Evolutionary conservation across 2,797 vertebrate genomes (phyloP).

Genomic region (Chelonia mydas): DNA sequence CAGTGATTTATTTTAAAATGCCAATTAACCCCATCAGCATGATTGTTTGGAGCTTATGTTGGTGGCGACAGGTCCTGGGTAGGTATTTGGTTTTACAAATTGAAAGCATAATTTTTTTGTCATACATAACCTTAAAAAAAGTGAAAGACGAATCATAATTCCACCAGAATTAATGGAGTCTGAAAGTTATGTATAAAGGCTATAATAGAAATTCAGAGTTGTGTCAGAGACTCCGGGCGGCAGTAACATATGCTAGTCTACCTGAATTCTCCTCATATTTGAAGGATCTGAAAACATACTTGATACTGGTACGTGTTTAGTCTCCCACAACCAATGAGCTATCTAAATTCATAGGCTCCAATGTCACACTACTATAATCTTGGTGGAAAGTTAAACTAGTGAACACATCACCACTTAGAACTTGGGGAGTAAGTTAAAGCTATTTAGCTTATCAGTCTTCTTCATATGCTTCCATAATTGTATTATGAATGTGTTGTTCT

Average conservation of each 20-base stretch:
- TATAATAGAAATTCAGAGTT: constrained; percentile 79
- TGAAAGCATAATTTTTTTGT: constrained; percentile 81
- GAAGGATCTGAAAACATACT: constrained; percentile 79
- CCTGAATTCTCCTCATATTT: constrained; percentile 80
- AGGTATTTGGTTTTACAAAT: constrained; percentile 79
- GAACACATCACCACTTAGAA: constrained; percentile 75
- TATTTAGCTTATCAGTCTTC: constrained; percentile 69
- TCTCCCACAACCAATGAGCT: constrained; percentile 87
- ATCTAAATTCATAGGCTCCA: constrained; percentile 87
- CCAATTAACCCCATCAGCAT: constrained; percentile 82
- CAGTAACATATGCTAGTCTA: constrained; percentile 66
- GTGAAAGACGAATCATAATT: constrained; percentile 78
- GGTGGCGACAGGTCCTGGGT: constrained; percentile 62
- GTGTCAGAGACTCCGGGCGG: constrained; percentile 63
- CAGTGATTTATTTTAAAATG: constrained; percentile 83
- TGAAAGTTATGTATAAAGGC: constrained; percentile 79
- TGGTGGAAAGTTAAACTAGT: constrained; percentile 80
- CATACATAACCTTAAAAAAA: constrained; percentile 74
- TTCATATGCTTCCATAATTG: constrained; percentile 61
- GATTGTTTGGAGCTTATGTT: constrained; percentile 71
- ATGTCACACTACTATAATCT: constrained; percentile 82
- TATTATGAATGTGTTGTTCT: constrained; percentile 71
- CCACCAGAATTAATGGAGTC: constrained; percentile 81
- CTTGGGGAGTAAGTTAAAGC: constrained; percentile 66
- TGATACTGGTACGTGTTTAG: constrained; percentile 78